Base-by-base conservation (phyloP, 2,888 invertebrate genomes). In the Eupeodes latifasciatus region DNA sequence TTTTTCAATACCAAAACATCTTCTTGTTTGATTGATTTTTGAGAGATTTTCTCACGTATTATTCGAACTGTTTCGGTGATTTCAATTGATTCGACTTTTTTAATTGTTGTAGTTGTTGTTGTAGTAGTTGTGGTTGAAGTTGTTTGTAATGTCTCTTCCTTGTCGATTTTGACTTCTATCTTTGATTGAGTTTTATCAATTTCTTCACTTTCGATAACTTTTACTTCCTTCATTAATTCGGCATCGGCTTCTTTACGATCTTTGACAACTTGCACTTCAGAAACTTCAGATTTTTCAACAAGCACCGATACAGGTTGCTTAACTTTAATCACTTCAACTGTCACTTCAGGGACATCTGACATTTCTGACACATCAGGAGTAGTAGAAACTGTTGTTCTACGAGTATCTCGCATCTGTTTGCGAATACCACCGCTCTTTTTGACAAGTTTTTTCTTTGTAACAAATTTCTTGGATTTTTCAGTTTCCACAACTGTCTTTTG, bases 1-100 rank as follows among this genome's bases (percentile, higher is more conserved):
- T 95, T 93, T 91, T 95, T 94, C 14, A 95, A 94, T 62, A 94
- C 94, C 92, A 96, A 95, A 14, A 96, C 93, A 69, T 95, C 93
- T 90, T 95, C 94, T 76, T 93, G 92, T 57, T 93, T 93, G 10
- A 94, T 93, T 0, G 93, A 91, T 89, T 93, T 93, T 75, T 93
- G 91, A 5, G 92, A 91, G 40, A 94, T 92, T 90, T 93, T 93
- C 14, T 91, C 89, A 40, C 92, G 92, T 84, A 93, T 91, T 82
- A 94, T 94, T 89, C 94, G 94, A 36, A 95, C 93, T 69, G 95
- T 95, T 90, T 94, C 93, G 57, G 94, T 94, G 71, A 94, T 92
- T 90, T 94, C 93, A 74, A 93, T 91, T 2, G 92, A 92, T 77
- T 91, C 90, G n/a, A 89, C 62, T 59, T 75, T 90, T 9, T 91